Conservation (phyloP, 2,888 invertebrate species). For the Agonopterix alstromeriana region DNA sequence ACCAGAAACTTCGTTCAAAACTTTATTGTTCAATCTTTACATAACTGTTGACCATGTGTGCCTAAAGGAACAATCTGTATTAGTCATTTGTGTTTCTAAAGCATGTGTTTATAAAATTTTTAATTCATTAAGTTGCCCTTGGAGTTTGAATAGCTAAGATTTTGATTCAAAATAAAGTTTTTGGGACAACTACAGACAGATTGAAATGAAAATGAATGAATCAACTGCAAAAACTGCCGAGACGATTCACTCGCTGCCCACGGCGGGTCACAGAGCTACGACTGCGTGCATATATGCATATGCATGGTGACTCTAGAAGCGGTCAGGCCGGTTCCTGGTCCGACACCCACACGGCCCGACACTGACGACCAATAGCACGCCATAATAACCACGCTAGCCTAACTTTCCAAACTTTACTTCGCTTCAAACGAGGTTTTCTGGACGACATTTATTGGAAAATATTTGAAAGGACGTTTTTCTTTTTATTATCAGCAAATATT, state of each 20-base stretch:
- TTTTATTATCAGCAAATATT: neutral
- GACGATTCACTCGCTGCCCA: slow-evolving; percentile 8
- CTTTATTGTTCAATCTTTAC: too few relatives aligned
- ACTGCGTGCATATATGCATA: neutral
- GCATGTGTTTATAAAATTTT: too few relatives aligned
- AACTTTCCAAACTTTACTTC: slow-evolving; percentile 19
- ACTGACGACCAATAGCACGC: slow-evolving; percentile 28
- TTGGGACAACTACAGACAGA: neutral
- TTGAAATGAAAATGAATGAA: slow-evolving; percentile 26
- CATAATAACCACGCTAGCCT: slow-evolving; percentile 25
- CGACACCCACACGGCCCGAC: slow-evolving; percentile 47
- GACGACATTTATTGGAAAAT: too few relatives aligned
- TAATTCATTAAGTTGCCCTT: too few relatives aligned
- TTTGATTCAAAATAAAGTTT: neutral
- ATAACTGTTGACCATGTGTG: too few relatives aligned
- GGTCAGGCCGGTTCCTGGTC: slow-evolving; percentile 16
- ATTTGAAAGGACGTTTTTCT: neutral
- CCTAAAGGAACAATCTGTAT: too few relatives aligned
- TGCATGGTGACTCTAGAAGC: slow-evolving; percentile 4
- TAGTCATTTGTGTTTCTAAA: too few relatives aligned
- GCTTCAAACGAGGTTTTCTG: neutral
- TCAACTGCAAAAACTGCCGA: slow-evolving; percentile 35
- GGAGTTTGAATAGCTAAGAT: too few relatives aligned
- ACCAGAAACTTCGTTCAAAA: too few relatives aligned
- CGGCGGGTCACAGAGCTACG: neutral